Evolutionary conservation across 2,113 vertebrate genomes (phyloP), one percentile per base, ranked within the genome.

Genomic region (Haliaeetus leucogaster): DNA sequence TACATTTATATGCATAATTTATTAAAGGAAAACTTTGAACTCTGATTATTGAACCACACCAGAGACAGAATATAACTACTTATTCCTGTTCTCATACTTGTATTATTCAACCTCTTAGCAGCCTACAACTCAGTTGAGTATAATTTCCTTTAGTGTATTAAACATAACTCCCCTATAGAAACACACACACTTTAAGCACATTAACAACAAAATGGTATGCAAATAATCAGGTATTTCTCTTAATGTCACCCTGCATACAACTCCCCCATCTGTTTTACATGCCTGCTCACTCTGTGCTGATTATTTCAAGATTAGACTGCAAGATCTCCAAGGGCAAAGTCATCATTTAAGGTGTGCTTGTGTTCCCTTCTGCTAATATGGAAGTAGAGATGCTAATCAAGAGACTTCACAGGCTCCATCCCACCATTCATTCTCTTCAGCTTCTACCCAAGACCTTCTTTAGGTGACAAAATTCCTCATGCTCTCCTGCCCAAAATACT

Each of bases 1-100:
- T 93, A 93, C 18, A 92, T 93, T 86, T 83, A 79, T 74, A 88
- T 92, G 55, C 76, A 86, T 93, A 56, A 94, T 96, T 94, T 90
- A 94, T 95, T 87, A 81, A 71, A 89, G 47, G 18, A 95, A 93
- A 94, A 96, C 71, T 95, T 93, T 93, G 74, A 96, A 92, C 66
- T 61, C 62, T 78, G 90, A 73, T 80, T 94, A 86, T 13, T 88
- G 84, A 94, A 61, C 70, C 56, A 95, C 79, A 95, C 58, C 62
- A 96, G 63, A 89, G 63, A 94, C 47, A 88, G 89, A 90, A 58
- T 11, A 16, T 55, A 92, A 77, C 74, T 89, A 90, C 55, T 83
- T 65, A 43, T 52, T 85, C 42, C 63, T 77, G 6, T 77, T 70
- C 79, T 77, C 65, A n/a, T 40, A 67, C 50, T 70, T 42, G 7